These are phyloP conservation scores for Lasiommata megera DNA, from an alignment of 2,888 invertebrate genomes.

Conservation along the genomic window DNA sequence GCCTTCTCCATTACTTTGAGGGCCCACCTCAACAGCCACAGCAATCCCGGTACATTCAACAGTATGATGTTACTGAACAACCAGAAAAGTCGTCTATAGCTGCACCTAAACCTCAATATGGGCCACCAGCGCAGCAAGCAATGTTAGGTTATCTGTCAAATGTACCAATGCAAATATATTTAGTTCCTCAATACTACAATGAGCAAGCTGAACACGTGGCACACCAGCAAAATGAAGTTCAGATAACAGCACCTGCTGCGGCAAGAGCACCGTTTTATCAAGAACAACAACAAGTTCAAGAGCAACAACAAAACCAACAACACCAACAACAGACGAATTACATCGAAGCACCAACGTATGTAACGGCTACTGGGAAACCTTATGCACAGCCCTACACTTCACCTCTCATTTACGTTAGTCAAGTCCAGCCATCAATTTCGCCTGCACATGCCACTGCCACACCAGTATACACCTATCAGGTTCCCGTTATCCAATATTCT, in stretches of 20 bases:
- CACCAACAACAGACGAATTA: conserved; percentile 57
- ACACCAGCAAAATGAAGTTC: conserved; percentile 42
- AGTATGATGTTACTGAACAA: conserved; percentile 67
- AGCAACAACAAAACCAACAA: conserved; percentile 42
- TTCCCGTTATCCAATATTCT: conserved; percentile 57
- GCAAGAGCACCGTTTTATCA: conserved; percentile 45
- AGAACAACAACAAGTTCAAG: conserved; percentile 51
- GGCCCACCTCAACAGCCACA: conserved; percentile 45
- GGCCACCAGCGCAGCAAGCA: conserved; percentile 47
- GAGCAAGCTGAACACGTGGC: conserved; percentile 47
- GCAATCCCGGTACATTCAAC: conserved; percentile 61
- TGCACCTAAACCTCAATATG: conserved; percentile 45
- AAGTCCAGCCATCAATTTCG: conserved; percentile 52
- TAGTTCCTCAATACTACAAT: conserved; percentile 69
- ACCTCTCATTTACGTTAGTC: conserved; percentile 54
- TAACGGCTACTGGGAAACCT: conserved; percentile 51
- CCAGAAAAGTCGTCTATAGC: conserved; percentile 49
- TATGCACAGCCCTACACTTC: conserved; percentile 52
- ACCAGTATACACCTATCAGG: conserved; percentile 56
- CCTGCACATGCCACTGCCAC: conserved; percentile 49
- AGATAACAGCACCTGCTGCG: conserved; percentile 44
- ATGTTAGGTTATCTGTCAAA: conserved; percentile 71
- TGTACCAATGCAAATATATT: conserved; percentile 72
- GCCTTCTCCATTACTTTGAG: conserved; percentile 56
- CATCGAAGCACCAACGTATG: conserved; percentile 57